phyloP scores from a whole-genome alignment of 2,113 vertebrate species.

The Thermophis baileyi region DNA sequence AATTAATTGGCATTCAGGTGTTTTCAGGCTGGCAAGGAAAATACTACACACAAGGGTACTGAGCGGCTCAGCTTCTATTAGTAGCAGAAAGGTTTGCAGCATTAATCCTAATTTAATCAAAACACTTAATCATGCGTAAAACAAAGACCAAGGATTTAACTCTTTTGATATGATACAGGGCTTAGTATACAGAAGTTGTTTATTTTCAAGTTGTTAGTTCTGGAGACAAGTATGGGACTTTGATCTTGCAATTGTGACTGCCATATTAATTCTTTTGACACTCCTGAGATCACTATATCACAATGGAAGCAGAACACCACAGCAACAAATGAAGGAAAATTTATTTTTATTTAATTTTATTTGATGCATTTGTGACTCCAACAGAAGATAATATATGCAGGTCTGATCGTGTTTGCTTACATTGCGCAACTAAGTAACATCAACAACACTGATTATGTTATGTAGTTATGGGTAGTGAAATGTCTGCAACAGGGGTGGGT shows the following conservation, averaged over 20 bases:
- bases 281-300: not conserved
- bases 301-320: not conserved
- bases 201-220: not conserved
- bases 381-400: not conserved
- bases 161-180: not conserved
- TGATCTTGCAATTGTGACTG: not conserved
- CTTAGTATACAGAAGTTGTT: not conserved
- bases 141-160: slow-evolving; percentile 16
- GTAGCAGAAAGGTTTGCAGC: not conserved
- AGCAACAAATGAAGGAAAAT: not conserved
- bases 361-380: not conserved
- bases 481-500: too few relatives aligned
- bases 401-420: not conserved
- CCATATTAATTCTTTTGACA: not conserved
- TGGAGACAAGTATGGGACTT: not conserved
- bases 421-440: not conserved
- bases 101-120: slow-evolving; percentile 20
- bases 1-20: slow-evolving; percentile 18
- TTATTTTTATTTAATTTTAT: not conserved
- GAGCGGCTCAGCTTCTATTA: not conserved
- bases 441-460: not conserved
- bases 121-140: slow-evolving; percentile 24
- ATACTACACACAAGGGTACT: not conserved
- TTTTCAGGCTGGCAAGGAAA: slow-evolving; percentile 8
- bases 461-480: not conserved